phyloP scores from a whole-genome alignment of 1,140 invertebrate species.

The Heliconius eleuchia region DNA sequence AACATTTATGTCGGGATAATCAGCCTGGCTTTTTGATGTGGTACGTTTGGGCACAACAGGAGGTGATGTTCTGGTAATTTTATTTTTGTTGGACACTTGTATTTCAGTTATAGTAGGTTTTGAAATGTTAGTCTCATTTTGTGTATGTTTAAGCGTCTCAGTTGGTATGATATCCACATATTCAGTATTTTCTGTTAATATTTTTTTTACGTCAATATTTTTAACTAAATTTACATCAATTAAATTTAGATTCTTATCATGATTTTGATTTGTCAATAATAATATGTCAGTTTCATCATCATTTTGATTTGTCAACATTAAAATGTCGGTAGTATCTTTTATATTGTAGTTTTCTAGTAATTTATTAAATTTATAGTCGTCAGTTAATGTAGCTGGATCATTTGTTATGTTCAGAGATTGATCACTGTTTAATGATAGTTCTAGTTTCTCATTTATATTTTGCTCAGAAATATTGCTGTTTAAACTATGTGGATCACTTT shows the following conservation, averaged over 20 bases:
- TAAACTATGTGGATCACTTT: slow-evolving; percentile 67
- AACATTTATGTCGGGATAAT: background rate
- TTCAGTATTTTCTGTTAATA: background rate
- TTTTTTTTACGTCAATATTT: background rate
- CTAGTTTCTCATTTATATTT: slow-evolving; percentile 26
- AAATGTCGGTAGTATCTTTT: background rate
- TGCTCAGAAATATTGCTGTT: slow-evolving; percentile 49
- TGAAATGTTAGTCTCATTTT: background rate
- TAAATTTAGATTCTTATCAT: background rate
- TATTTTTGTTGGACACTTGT: background rate
- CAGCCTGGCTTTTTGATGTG: slow-evolving; percentile 8
- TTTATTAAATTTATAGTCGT: slow-evolving; percentile 68
- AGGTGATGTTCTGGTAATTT: background rate
- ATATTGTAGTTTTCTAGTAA: slow-evolving; percentile 46
- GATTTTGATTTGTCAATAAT: background rate
- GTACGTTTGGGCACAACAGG: slow-evolving; percentile 22
- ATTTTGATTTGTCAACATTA: background rate
- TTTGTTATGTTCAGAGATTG: slow-evolving; percentile 15
- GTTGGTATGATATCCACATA: background rate
- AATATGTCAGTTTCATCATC: background rate
- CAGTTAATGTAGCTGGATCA: slow-evolving; percentile 57
- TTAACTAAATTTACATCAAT: background rate
- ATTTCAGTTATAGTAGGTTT: background rate
- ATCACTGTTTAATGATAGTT: slow-evolving; percentile 10
- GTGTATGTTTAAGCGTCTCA: background rate